Evolutionary conservation across 1,140 invertebrate species (phyloP).

Genomic region (Panagrolaimus sp.): DNA sequence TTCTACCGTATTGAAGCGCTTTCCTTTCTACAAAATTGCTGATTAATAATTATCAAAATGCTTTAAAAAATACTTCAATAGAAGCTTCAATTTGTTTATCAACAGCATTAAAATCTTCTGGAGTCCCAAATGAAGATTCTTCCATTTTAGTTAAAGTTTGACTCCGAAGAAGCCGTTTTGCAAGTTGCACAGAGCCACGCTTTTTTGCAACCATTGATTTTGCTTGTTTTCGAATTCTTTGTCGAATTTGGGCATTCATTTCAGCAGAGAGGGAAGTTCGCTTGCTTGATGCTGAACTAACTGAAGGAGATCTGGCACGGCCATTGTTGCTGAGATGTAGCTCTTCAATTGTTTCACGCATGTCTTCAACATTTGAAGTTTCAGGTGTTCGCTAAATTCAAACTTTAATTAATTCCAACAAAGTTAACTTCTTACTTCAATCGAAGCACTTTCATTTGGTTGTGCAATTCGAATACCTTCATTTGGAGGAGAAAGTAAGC

Average conservation of each 20-base stretch:
- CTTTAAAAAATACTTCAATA: constrained; percentile 19
- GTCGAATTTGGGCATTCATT: constrained; percentile 30
- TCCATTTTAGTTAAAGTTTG: constrained; percentile 21
- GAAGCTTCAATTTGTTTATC: constrained; percentile 26
- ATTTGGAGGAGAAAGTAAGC: neutral
- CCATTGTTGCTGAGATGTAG: neutral
- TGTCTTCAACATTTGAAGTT: neutral
- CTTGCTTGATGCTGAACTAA: constrained; percentile 20
- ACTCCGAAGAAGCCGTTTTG: constrained; percentile 33
- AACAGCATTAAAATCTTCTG: constrained; percentile 16
- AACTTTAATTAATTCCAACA: neutral
- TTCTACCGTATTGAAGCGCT: neutral
- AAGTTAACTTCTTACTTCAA: neutral
- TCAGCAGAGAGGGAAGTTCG: constrained; percentile 25
- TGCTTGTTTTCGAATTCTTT: constrained; percentile 45
- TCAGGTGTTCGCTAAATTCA: neutral
- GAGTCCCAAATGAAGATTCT: constrained; percentile 23
- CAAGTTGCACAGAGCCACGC: constrained; percentile 38
- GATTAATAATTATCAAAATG: neutral
- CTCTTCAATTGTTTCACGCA: neutral
- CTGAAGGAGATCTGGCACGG: neutral
- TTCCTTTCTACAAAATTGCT: neutral
- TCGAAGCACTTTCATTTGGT: constrained; percentile 5
- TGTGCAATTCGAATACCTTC: neutral
- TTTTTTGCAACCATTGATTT: constrained; percentile 39